Evolutionary conservation across 2,888 invertebrate species (phyloP), one percentile per base, ranked within the genome.

Genomic region (Scaptomyza flava): DNA sequence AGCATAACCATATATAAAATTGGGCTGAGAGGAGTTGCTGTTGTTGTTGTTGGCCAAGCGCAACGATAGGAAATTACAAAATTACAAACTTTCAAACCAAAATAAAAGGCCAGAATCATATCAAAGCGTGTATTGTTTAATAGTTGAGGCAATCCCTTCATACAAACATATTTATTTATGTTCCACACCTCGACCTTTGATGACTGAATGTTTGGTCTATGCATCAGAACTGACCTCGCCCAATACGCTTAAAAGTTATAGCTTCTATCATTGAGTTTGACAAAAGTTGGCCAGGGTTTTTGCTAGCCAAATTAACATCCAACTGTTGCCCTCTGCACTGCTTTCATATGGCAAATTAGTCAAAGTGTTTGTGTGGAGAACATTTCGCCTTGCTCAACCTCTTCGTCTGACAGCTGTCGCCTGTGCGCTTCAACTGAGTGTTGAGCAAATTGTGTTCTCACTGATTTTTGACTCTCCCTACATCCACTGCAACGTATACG

Each of bases 31-130:
- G 51, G 30, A 43, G 51, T 17, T 47, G 17, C 7, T n/a, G n/a
- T n/a, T n/a, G 51, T 17, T 31, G 20, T n/a, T 34, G 50, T 30
- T 53, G 58, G 36, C 33, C 54, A 23, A 64, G 64, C 73, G 65
- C 42, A 65, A 64, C 64, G 52, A 66, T 46, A 56, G 57, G 34
- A 63, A 72, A 67, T 58, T 67, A 30, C 58, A 42, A 43, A 42
- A 34, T 34, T 51, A 46, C 3, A 23, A 3, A 23, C 23, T 23
- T 23, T 23, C 23, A 23, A 36, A 11, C 27, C 27, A 27, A 51
- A 52, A 53, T 42, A 36, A 8, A 36, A 47, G 27, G 6, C 6
- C 27, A 27, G 38, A 14, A 38, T 34, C 3, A 38, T 56, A 12
- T 8, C 27, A 14, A 3, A 34, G 23, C 12, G 33, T 12, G 6